A percentile compares a stretch with the other conserved stretches of the same genome.
These are phyloP conservation scores for Euleptes europaea DNA, from an alignment of 2,113 vertebrate genomes.

Conservation along the genomic window DNA sequence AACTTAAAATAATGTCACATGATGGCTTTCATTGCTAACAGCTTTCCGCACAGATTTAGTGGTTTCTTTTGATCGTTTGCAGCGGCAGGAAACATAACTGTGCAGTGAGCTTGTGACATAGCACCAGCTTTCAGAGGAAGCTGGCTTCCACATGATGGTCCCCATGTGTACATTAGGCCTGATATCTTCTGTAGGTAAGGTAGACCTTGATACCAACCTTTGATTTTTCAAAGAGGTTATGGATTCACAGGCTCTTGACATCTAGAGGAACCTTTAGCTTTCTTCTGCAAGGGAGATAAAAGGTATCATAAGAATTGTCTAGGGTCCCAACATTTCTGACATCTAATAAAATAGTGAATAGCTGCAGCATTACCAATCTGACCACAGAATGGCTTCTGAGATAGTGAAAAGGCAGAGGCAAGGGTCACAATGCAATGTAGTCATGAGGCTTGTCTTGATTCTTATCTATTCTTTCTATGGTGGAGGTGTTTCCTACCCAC, in stretches of 20 bases:
- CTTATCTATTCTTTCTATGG: background rate
- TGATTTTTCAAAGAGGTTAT: slow-evolving; percentile 58
- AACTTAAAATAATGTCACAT: background rate
- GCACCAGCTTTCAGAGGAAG: background rate
- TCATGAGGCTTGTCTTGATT: background rate
- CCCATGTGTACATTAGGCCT: background rate
- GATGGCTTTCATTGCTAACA: background rate
- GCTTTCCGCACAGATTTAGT: background rate
- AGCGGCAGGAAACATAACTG: background rate
- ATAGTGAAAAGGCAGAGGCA: background rate
- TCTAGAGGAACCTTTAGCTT: slow-evolving; percentile 29
- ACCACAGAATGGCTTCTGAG: background rate
- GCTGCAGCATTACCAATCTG: slow-evolving; percentile 7
- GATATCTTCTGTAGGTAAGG: slow-evolving; percentile 11
- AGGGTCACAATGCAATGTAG: background rate
- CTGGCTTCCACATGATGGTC: background rate
- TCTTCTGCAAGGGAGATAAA: slow-evolving; percentile 41
- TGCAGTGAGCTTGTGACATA: background rate
- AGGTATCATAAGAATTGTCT: slow-evolving; percentile 25
- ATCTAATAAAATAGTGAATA: slow-evolving; percentile 10
- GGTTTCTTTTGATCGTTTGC: background rate
- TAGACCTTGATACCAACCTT: slow-evolving; percentile 71
- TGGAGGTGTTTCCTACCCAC: background rate
- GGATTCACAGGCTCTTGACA: slow-evolving; percentile 47
- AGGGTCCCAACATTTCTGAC: slow-evolving; percentile 7